phyloP scores from a whole-genome alignment of 2,113 vertebrate species.

The Pampusana beccarii region DNA sequence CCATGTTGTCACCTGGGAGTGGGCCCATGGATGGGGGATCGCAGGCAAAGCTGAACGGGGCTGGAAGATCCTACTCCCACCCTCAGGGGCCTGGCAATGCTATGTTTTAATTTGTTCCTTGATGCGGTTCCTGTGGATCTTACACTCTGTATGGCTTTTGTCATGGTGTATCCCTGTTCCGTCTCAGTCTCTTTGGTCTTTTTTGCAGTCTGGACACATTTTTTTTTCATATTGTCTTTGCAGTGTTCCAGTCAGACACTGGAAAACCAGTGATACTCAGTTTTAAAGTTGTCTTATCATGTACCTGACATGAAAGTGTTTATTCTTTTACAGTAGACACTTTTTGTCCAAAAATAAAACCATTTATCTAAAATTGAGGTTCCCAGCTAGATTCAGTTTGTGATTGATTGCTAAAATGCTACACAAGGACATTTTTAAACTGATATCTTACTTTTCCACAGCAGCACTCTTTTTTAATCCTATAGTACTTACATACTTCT shows the following conservation, averaged over 20 bases:
- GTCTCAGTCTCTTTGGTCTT: not conserved
- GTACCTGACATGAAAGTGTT: not conserved
- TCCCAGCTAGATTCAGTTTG: not conserved
- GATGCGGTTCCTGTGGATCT: not conserved
- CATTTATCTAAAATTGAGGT: not conserved
- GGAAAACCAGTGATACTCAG: not conserved
- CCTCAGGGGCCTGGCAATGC: accelerated
- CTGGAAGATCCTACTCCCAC: not conserved
- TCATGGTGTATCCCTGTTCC: not conserved
- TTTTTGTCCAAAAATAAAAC: not conserved
- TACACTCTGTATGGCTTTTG: not conserved
- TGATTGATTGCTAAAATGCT: not conserved
- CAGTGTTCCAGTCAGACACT: not conserved
- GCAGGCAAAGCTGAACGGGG: not conserved
- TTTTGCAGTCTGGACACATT: not conserved
- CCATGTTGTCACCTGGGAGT: not conserved
- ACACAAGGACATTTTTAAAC: not conserved
- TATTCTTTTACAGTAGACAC: not conserved
- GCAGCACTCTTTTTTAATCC: not conserved
- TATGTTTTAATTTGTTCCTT: not conserved
- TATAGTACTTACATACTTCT: not conserved
- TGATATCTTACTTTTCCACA: not conserved
- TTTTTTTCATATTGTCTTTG: not conserved
- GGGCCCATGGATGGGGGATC: too few species aligned
- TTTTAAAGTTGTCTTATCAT: not conserved